These are phyloP conservation scores for Smutsia temminckii DNA, from an alignment of 2,797 vertebrate genomes.

Conservation along the genomic window DNA sequence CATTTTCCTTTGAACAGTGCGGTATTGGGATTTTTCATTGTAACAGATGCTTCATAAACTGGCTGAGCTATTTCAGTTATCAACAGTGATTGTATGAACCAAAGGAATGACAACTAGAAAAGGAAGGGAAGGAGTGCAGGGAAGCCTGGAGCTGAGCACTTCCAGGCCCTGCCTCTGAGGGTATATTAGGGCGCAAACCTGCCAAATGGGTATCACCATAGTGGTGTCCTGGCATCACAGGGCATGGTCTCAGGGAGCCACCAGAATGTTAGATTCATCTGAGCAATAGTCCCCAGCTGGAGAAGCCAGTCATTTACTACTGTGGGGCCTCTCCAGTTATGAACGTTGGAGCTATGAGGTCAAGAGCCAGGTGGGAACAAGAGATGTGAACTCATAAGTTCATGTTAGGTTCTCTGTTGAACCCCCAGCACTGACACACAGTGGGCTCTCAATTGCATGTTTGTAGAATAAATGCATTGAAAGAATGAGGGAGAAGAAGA, in stretches of 20 bases:
- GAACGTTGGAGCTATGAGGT: not conserved
- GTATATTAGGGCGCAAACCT: not conserved
- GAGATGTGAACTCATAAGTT: not conserved
- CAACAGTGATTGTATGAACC: slow-evolving; percentile 1
- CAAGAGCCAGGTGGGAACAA: not conserved
- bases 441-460: not conserved
- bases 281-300: not conserved
- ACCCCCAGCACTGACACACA: not conserved
- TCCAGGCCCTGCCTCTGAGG: not conserved
- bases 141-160: not conserved
- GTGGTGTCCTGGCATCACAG: not conserved
- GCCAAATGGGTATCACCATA: not conserved
- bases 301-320: not conserved
- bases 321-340: not conserved
- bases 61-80: not conserved
- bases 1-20: slow-evolving; percentile 39
- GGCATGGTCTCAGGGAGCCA: not conserved
- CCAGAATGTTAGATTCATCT: not conserved
- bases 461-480: not conserved
- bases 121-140: not conserved
- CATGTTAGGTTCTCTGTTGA: not conserved
- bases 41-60: slow-evolving; percentile 40
- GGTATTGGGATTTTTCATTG: slow-evolving; percentile 23
- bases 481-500: not conserved
- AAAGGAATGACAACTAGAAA: not conserved